phyloP scores from a whole-genome alignment of 64 coral and sea anemone genomes.

The Platygyra sinensis region DNA sequence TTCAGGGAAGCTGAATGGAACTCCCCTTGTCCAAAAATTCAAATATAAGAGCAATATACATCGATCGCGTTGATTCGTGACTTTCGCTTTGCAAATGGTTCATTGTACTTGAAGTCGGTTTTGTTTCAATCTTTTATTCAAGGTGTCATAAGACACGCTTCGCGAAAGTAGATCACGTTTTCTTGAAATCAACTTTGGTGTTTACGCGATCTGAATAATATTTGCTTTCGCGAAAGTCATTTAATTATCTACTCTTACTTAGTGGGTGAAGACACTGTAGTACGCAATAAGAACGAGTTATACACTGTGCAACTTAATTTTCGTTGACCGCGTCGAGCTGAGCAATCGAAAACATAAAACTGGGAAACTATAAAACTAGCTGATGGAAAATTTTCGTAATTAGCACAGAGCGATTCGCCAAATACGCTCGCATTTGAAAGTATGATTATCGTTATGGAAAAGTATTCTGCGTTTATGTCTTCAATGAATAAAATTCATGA shows the following conservation, averaged over 20 bases:
- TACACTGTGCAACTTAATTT: slow-evolving; percentile 10
- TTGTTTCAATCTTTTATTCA: slow-evolving; percentile 12
- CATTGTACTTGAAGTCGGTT: background rate
- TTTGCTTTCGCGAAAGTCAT: slow-evolving; percentile 32
- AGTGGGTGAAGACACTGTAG: slow-evolving; percentile 2
- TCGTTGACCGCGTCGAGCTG: background rate
- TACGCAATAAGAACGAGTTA: slow-evolving; percentile 7
- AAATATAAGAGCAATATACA: background rate
- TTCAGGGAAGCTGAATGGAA: background rate
- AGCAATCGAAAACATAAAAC: background rate
- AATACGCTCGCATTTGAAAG: background rate
- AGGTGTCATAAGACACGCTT: slow-evolving; percentile 4
- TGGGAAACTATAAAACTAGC: background rate
- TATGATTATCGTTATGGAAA: background rate
- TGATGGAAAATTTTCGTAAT: background rate
- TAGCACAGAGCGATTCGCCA: background rate
- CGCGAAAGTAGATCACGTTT: background rate
- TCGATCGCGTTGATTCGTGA: background rate
- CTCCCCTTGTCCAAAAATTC: background rate
- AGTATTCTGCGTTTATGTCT: background rate
- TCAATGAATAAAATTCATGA: slow-evolving; percentile 6
- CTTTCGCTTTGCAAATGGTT: background rate
- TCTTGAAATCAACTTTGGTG: background rate
- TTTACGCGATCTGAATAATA: slow-evolving; percentile 3
- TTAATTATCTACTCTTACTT: slow-evolving; percentile 40